Percentiles rank a stretch among this genome's conserved stretches.
These are phyloP conservation scores for Drosophila teissieri DNA, from an alignment of 1,140 invertebrate genomes.

Conservation along the genomic window DNA sequence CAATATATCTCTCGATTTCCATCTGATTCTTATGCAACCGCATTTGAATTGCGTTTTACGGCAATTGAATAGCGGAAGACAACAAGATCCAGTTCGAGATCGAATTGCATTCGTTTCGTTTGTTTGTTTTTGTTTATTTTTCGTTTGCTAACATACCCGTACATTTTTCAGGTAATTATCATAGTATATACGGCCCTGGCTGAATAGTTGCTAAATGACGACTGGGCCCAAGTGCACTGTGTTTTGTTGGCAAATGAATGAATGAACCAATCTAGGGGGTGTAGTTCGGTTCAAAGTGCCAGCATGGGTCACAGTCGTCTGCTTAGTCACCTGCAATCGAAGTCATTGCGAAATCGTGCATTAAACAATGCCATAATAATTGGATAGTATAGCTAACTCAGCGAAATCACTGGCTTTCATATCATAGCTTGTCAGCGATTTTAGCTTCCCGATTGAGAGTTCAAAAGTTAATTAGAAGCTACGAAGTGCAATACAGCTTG, in stretches of 20 bases:
- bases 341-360: background rate
- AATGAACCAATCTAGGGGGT: slow-evolving; percentile 34
- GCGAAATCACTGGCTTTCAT: no score
- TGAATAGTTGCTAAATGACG: slow-evolving; percentile 72
- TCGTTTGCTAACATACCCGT: slow-evolving; percentile 11
- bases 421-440: no score
- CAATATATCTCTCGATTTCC: slow-evolving; percentile 4
- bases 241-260: slow-evolving; percentile 58
- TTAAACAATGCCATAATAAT: background rate
- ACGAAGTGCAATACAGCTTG: no score
- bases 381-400: background rate
- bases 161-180: slow-evolving; percentile 37
- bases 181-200: slow-evolving; percentile 30
- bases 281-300: slow-evolving; percentile 15
- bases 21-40: slow-evolving; percentile 32
- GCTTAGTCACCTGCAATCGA: slow-evolving; percentile 13
- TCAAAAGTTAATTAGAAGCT: no score
- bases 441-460: no score
- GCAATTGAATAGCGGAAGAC: slow-evolving; percentile 48
- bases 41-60: slow-evolving; percentile 32
- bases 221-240: slow-evolving; percentile 35
- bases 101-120: slow-evolving; percentile 35
- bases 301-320: slow-evolving; percentile 1
- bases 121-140: slow-evolving; percentile 21
- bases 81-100: slow-evolving; percentile 39